Percentiles rank a stretch among this genome's conserved stretches.
Evolutionary conservation across 2,888 invertebrate species (phyloP).

Genomic region (Psococerastis gibbosa): DNA sequence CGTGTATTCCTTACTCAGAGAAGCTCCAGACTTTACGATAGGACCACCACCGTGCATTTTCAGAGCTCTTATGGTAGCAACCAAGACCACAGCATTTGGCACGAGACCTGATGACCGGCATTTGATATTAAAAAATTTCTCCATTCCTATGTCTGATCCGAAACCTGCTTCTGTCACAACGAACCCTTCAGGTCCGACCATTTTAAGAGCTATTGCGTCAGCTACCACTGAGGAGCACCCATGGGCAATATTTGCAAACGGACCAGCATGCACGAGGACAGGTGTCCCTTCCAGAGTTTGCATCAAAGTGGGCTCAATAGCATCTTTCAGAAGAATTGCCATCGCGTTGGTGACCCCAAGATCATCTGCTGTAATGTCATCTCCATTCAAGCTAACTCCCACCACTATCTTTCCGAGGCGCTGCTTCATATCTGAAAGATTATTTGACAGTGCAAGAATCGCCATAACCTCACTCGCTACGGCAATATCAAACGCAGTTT

Average conservation of each 20-base stretch:
- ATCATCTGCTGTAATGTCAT: constrained; percentile 79
- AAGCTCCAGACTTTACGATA: constrained; percentile 63
- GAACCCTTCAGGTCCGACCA: constrained; percentile 78
- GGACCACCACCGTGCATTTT: constrained; percentile 99
- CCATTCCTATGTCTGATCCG: constrained; percentile 95
- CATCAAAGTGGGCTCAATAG: constrained; percentile 91
- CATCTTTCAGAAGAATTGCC: constrained; percentile 79
- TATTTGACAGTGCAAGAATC: constrained; percentile 72
- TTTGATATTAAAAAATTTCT: constrained; percentile 95
- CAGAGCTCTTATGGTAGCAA: constrained; percentile 81
- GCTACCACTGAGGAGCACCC: constrained; percentile 94
- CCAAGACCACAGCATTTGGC: constrained; percentile 82
- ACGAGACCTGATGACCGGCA: constrained; percentile 69
- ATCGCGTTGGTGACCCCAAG: constrained; percentile 88
- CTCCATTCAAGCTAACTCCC: constrained; percentile 57
- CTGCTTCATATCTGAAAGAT: constrained; percentile 70
- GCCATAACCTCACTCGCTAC: constrained; percentile 99
- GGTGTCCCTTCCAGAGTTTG: constrained; percentile 93
- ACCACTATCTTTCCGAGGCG: constrained; percentile 81
- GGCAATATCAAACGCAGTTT: constrained; percentile 78
- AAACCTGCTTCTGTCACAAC: constrained; percentile 98
- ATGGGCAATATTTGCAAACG: constrained; percentile 98
- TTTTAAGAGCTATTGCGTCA: constrained; percentile 80
- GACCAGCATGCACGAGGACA: constrained; percentile 92
- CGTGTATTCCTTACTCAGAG: constrained; percentile 64